Evolutionary conservation across 2,113 vertebrate genomes (phyloP).

Genomic region (Garra rufa): DNA sequence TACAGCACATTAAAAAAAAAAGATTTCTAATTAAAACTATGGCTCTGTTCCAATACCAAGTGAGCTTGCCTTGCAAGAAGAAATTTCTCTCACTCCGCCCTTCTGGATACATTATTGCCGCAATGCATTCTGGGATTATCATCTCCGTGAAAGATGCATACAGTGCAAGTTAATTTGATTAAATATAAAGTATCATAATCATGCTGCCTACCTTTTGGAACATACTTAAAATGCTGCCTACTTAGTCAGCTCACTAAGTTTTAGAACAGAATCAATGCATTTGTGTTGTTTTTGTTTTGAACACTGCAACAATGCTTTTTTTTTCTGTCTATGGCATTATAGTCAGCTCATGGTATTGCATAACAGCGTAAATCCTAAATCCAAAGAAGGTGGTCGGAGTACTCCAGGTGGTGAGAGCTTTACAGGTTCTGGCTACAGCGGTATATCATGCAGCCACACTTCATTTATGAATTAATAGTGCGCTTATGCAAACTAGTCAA

Average conservation of each 20-base stretch:
- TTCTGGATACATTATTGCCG: neutral
- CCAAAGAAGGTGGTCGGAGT: neutral
- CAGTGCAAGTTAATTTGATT: neutral
- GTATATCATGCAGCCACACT: neutral
- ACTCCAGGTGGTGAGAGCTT: neutral
- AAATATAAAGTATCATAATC: neutral
- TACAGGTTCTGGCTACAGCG: neutral
- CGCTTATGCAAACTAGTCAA: conserved; percentile 5
- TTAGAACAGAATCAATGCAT: neutral
- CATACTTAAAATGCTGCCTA: neutral
- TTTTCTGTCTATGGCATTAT: neutral
- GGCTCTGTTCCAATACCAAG: neutral
- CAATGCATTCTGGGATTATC: neutral
- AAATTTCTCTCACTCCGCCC: neutral
- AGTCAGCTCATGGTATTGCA: neutral
- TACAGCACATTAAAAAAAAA: neutral
- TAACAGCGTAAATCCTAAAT: conserved; percentile 31
- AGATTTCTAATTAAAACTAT: neutral
- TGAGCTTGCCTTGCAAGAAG: neutral
- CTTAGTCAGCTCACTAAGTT: neutral
- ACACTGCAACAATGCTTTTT: neutral
- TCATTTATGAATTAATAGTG: conserved; percentile 36
- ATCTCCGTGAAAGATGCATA: neutral
- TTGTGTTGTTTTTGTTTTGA: conserved; percentile 1
- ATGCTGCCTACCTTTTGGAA: neutral